Percentiles rank a stretch among this genome's conserved stretches.
These are phyloP conservation scores for Tuberolachnus salignus DNA, from an alignment of 2,888 invertebrate genomes.

Conservation along the genomic window DNA sequence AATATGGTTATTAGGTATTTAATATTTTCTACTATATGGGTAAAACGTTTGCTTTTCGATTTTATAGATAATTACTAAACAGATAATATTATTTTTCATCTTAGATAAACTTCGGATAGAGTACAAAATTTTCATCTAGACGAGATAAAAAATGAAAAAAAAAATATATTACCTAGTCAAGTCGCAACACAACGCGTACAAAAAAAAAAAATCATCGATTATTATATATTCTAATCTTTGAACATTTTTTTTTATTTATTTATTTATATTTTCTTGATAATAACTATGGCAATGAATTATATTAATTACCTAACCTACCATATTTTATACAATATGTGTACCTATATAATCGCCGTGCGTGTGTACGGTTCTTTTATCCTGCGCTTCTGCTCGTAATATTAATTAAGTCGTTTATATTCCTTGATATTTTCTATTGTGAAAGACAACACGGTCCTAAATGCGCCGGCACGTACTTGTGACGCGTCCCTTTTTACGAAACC, in stretches of 20 bases:
- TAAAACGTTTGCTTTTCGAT: too few species aligned
- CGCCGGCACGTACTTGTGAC: conserved; percentile 40
- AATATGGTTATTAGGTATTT: too few species aligned
- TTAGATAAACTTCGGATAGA: too few species aligned
- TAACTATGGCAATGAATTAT: conserved; percentile 15
- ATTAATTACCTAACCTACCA: conserved; percentile 6
- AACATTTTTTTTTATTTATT: neutral
- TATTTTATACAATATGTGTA: conserved; percentile 7
- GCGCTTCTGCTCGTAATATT: conserved; percentile 30
- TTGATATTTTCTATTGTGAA: conserved; percentile 35
- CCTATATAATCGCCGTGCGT: neutral
- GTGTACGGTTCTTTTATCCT: neutral
- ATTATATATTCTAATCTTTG: conserved; percentile 5
- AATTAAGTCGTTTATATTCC: conserved; percentile 52
- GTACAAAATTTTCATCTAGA: too few species aligned
- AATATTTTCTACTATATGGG: too few species aligned
- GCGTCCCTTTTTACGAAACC: conserved; percentile 23
- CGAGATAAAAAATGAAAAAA: too few species aligned
- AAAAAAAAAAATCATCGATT: conserved; percentile 27
- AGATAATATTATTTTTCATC: too few species aligned
- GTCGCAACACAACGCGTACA: too few species aligned
- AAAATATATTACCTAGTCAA: too few species aligned
- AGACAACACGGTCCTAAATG: conserved; percentile 37
- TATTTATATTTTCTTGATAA: conserved; percentile 24
- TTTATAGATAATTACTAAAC: too few species aligned